A percentile compares a stretch with the other conserved stretches of the same genome.
These are phyloP conservation scores for Entomobrya multifasciata DNA, from an alignment of 2,888 invertebrate genomes.

Conservation along the genomic window DNA sequence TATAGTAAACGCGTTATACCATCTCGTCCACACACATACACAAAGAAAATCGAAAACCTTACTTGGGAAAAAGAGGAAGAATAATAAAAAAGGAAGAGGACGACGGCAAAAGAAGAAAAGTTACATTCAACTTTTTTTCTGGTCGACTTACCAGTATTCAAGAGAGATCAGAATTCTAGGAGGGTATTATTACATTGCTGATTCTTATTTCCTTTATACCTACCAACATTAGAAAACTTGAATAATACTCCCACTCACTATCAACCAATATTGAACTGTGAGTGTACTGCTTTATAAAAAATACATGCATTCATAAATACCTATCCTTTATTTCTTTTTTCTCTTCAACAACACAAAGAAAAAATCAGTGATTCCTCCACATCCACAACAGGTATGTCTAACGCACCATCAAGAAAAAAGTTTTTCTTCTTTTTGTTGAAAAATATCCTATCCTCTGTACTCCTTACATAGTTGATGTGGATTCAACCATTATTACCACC, in stretches of 20 bases:
- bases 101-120: conserved; percentile 12
- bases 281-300: too few species aligned
- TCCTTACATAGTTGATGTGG: conserved; percentile 10
- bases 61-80: neutral
- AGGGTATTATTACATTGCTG: conserved; percentile 59
- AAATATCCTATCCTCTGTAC: conserved; percentile 13
- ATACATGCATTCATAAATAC: neutral
- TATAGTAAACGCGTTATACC: conserved; percentile 31
- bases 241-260: neutral
- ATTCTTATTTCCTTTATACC: conserved; percentile 31
- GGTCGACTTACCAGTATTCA: conserved; percentile 47
- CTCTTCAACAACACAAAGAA: conserved; percentile 6
- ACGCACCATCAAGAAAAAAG: conserved; percentile 27
- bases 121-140: conserved; percentile 61
- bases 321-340: neutral
- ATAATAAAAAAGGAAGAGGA: neutral
- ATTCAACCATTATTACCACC: conserved; percentile 16
- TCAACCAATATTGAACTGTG: too few species aligned
- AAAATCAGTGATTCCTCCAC: conserved; percentile 35
- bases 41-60: conserved; percentile 40
- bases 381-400: conserved; percentile 57
- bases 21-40: conserved; percentile 17
- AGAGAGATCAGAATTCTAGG: conserved; percentile 55
- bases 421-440: neutral
- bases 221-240: too few species aligned